Percentiles rank a stretch among this genome's conserved stretches.
Evolutionary conservation across 1,140 invertebrate species (phyloP).

Genomic region (Drosophila micromelanica): DNA sequence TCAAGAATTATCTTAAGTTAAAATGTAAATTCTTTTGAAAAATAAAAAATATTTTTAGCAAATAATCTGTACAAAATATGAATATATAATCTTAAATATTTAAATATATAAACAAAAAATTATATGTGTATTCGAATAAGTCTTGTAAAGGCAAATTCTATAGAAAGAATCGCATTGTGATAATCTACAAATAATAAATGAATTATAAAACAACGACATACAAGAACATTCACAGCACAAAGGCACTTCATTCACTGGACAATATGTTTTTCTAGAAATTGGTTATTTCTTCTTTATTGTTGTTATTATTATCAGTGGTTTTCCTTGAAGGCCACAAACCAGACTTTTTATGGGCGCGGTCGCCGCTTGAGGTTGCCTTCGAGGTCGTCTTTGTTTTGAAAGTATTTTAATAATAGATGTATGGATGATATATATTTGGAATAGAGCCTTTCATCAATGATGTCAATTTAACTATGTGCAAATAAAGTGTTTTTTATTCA

Average conservation of each 20-base stretch:
- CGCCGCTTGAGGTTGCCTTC: neutral
- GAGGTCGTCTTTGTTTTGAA: conserved; percentile 8
- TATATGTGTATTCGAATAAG: no score
- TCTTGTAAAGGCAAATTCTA: no score
- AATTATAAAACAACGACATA: neutral
- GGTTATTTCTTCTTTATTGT: conserved; percentile 18
- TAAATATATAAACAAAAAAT: no score
- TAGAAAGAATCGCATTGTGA: no score
- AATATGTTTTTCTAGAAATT: conserved; percentile 26
- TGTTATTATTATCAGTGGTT: conserved; percentile 29
- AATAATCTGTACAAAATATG: neutral
- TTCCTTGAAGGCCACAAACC: conserved; percentile 26
- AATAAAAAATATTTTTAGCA: no score
- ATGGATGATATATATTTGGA: neutral
- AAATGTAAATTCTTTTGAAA: neutral
- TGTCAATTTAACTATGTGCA: no score
- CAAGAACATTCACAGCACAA: conserved; percentile 14
- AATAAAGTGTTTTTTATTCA: no score
- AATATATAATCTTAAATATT: neutral
- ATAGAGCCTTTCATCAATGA: no score
- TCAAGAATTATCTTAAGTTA: neutral
- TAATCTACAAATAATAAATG: no score
- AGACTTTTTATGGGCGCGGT: conserved; percentile 12
- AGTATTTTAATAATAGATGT: neutral
- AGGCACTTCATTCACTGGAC: conserved; percentile 32